Evolutionary conservation across 1,140 invertebrate genomes (phyloP).

Genomic region (Ptiloglossa arizonensis): DNA sequence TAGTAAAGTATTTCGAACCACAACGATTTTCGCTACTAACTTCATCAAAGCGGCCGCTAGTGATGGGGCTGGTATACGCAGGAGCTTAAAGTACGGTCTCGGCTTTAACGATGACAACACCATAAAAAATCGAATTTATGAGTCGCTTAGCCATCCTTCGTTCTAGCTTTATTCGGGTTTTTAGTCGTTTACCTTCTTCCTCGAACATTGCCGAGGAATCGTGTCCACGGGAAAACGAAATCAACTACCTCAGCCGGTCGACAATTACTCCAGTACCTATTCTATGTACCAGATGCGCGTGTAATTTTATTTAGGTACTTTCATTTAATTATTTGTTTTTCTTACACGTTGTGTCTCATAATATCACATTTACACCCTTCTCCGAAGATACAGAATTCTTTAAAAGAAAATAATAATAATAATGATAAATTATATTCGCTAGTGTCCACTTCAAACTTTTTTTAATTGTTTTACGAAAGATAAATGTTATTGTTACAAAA

Average conservation of each 20-base stretch:
- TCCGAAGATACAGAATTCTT: no score
- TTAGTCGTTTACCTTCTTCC: constrained; percentile 8
- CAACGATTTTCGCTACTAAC: constrained; percentile 22
- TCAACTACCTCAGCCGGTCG: background rate
- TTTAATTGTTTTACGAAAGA: no score
- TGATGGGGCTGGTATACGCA: background rate
- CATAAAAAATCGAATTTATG: constrained; percentile 70
- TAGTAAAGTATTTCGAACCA: background rate
- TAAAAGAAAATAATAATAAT: no score
- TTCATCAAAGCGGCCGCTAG: constrained; percentile 51
- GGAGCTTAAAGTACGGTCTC: constrained; percentile 25
- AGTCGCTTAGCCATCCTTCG: constrained; percentile 26
- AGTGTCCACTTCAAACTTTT: no score
- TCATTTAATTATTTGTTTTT: no score
- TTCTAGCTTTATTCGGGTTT: constrained; percentile 10
- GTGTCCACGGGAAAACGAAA: background rate
- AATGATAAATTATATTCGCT: no score
- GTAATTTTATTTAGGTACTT: background rate
- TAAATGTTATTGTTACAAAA: no score
- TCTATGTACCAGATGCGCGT: no score
- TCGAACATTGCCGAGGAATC: constrained; percentile 13
- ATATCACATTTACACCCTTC: no score
- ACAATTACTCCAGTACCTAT: background rate
- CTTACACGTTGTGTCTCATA: no score
- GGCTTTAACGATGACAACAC: constrained; percentile 60